Evolutionary conservation across 1,140 invertebrate genomes (phyloP).

Genomic region (Physella acuta): DNA sequence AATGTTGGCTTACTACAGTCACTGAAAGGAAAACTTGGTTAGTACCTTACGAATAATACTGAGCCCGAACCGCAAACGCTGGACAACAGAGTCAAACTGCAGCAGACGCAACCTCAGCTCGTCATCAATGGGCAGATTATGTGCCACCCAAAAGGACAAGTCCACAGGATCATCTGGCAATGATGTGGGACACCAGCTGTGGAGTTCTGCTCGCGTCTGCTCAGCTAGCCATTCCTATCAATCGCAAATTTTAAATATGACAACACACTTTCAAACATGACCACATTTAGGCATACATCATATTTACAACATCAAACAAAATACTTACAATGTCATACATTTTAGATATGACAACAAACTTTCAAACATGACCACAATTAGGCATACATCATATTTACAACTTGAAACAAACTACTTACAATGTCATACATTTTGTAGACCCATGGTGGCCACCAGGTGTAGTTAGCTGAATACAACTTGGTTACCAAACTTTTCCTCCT

Average conservation of each 20-base stretch:
- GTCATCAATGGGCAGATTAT: conserved; percentile 72
- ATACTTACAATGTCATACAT: conserved; percentile 60
- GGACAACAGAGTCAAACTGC: conserved; percentile 67
- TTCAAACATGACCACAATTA: not conserved
- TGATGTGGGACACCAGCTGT: conserved; percentile 52
- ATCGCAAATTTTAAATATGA: too few species aligned
- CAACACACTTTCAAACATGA: not conserved
- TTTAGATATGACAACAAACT: too few species aligned
- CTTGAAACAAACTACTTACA: conserved; percentile 50
- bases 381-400: too few species aligned
- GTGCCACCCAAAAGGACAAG: conserved; percentile 78
- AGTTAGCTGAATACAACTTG: conserved; percentile 43
- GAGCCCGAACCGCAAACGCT: conserved; percentile 70
- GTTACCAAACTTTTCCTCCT: not conserved
- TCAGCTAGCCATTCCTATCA: conserved; percentile 55
- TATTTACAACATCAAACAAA: too few species aligned
- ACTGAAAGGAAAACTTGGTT: not conserved
- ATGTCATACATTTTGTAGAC: conserved; percentile 74
- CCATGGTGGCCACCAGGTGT: conserved; percentile 64
- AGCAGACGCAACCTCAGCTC: conserved; percentile 67
- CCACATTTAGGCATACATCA: too few species aligned
- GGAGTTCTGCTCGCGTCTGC: conserved; percentile 52
- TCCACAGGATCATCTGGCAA: conserved; percentile 70
- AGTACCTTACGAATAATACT: conserved; percentile 67
- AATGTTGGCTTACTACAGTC: not conserved